Percentiles rank a stretch among this genome's conserved stretches.
Conservation (phyloP, 2,888 invertebrate species). For the Scaptomyza polygonia region DNA sequence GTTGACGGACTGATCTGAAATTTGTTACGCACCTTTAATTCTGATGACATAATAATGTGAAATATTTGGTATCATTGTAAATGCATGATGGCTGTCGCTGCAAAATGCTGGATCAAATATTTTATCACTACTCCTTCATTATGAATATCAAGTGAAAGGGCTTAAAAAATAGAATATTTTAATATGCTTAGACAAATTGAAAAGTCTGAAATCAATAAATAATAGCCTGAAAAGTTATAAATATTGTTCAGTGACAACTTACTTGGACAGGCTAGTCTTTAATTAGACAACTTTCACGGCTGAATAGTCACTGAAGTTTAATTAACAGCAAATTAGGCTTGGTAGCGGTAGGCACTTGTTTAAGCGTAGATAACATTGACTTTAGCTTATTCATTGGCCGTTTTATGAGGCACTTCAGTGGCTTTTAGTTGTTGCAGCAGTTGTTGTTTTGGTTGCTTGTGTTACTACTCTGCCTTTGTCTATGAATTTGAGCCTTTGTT, state of each 20-base stretch:
- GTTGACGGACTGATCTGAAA: too few relatives aligned
- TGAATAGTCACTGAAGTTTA: constrained; percentile 62
- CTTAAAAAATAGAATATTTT: too few relatives aligned
- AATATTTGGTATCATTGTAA: too few relatives aligned
- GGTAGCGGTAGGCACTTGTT: constrained; percentile 44
- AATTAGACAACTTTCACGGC: constrained; percentile 51
- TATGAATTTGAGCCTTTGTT: constrained; percentile 41
- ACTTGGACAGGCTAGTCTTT: neutral
- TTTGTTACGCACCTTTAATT: too few relatives aligned
- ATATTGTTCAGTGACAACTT: neutral
- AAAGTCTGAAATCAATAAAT: too few relatives aligned
- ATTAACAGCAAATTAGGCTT: constrained; percentile 61
- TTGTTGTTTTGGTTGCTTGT: neutral
- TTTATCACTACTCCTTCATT: too few relatives aligned
- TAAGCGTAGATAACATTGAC: constrained; percentile 9
- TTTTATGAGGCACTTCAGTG: constrained; percentile 45
- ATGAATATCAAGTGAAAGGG: too few relatives aligned
- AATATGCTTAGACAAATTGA: too few relatives aligned
- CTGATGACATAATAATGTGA: too few relatives aligned
- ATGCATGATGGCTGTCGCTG: too few relatives aligned
- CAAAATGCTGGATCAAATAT: too few relatives aligned
- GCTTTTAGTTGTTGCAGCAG: constrained; percentile 25
- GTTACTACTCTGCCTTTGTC: constrained; percentile 14
- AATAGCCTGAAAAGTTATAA: neutral
- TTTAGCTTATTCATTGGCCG: constrained; percentile 25